phyloP scores from a whole-genome alignment of 2,797 vertebrate species.

The Jordanella pulchra region DNA sequence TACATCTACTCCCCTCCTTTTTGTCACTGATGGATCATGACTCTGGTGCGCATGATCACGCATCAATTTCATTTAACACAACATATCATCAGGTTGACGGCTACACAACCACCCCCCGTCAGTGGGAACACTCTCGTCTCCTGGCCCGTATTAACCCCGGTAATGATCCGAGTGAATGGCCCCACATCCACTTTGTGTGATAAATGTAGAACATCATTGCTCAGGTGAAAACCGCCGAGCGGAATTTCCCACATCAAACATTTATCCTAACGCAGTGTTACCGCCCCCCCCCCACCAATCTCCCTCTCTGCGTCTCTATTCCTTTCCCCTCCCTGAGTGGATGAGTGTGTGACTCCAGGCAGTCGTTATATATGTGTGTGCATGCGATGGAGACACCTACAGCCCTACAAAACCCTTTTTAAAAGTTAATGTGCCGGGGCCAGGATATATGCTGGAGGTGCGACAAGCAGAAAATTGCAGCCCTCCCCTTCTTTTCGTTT shows the following conservation, averaged over 20 bases:
- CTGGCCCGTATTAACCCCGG: constrained; percentile 70
- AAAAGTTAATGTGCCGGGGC: constrained; percentile 90
- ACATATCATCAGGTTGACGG: constrained; percentile 70
- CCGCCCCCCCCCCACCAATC: constrained; percentile 64
- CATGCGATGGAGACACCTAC: constrained; percentile 78
- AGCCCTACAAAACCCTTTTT: constrained; percentile 87
- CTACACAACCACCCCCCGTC: constrained; percentile 62
- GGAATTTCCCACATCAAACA: constrained; percentile 81
- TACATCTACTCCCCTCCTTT: constrained; percentile 58
- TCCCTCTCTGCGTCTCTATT: constrained; percentile 58
- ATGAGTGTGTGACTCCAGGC: constrained; percentile 75
- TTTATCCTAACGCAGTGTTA: constrained; percentile 74
- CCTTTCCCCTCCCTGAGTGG: constrained; percentile 57
- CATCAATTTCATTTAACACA: constrained; percentile 78
- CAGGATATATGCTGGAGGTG: constrained; percentile 93
- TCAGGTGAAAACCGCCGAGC: constrained; percentile 68
- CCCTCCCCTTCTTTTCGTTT: constrained; percentile 76
- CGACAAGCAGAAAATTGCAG: constrained; percentile 99
- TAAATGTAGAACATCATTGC: constrained; percentile 72
- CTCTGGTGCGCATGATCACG: constrained; percentile 59
- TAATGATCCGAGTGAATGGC: constrained; percentile 72
- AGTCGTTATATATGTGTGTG: constrained; percentile 63
- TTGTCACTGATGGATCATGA: constrained; percentile 63
- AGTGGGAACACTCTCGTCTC: constrained; percentile 62
- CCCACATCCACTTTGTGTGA: constrained; percentile 68